Base-by-base conservation (phyloP, 2,113 vertebrate genomes). In the Excalfactoria chinensis region DNA sequence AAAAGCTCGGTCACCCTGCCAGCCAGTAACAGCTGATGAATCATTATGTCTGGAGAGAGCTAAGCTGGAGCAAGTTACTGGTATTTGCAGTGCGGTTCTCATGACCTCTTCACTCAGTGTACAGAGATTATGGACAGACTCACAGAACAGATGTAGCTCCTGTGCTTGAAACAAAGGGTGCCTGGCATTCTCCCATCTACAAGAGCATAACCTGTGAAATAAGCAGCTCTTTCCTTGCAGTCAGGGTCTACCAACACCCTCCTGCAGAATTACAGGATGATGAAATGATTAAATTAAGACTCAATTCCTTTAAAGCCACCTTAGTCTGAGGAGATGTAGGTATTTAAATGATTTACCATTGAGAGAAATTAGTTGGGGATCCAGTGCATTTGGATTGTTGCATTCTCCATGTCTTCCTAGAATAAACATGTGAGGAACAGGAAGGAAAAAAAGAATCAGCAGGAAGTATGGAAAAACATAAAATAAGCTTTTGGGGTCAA, bases 1-100 rank as follows among this genome's bases (percentile, higher is more conserved):
- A 63, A 69, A 40, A 88, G 70, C 66, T 86, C 77, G 86, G 75
- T 78, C 94, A 93, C 18, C 10, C 41, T 7, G 26, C 67, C 82
- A 83, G 72, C 68, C 17, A 14, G 68, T n/a, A 91, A 72, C 22
- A 83, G 75, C 67, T 51, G 85, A 89, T 84, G 91, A 96, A 58
- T 96, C 93, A 76, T 5, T 3, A 21, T 9, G 53, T 58, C 86
- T 44, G 44, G 32, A 63, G 60, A 69, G 72, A 72, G 89, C 71
- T 18, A 84, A 85, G 48, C 66, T 62, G 77, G 32, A 56, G 49
- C 63, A 84, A 93, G 37, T 23, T 46, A 43, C 55, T 37, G 18
- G 32, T 12, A 40, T 26, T 55, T 59, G 40, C 67, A 28, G 7
- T 12, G 67, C 86, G 81, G 82, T 77, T 88, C 78, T 69, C 84